Evolutionary conservation across 2,113 vertebrate genomes (phyloP).

Genomic region (Otus sunia): DNA sequence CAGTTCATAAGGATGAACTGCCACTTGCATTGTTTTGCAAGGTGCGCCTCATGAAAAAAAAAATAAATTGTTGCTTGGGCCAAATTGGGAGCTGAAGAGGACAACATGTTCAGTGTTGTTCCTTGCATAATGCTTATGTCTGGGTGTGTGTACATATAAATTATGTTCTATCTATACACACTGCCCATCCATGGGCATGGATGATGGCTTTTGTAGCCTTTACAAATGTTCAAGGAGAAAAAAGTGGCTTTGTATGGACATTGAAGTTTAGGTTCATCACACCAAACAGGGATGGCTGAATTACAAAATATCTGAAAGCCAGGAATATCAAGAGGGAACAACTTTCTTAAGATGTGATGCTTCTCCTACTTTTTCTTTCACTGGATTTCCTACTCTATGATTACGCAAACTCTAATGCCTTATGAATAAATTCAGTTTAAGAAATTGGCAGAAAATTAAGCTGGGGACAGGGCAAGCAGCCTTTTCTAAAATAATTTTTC

Average conservation of each 20-base stretch:
- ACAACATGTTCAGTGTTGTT: not conserved
- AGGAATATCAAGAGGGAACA: fast-evolving
- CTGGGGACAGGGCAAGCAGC: not conserved
- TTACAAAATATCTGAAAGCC: not conserved
- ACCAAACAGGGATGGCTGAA: not conserved
- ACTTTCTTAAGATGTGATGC: not conserved
- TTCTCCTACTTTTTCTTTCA: not conserved
- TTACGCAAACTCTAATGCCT: not conserved
- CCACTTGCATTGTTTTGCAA: not conserved
- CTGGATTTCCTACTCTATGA: not conserved
- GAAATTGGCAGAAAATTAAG: not conserved
- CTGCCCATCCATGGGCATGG: not conserved
- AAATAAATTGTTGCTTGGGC: not conserved
- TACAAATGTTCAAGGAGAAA: not conserved
- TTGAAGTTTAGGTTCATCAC: not conserved
- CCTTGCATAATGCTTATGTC: not conserved
- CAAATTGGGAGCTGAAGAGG: not conserved
- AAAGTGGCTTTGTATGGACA: not conserved
- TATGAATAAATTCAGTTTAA: not conserved
- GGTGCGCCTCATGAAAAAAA: not conserved
- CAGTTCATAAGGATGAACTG: not conserved
- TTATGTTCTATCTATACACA: not conserved
- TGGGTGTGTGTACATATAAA: not conserved
- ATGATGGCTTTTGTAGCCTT: not conserved
- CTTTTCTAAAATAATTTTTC: not conserved